Base-by-base conservation (phyloP, 2,113 vertebrate genomes). In the Raja brachyura region DNA sequence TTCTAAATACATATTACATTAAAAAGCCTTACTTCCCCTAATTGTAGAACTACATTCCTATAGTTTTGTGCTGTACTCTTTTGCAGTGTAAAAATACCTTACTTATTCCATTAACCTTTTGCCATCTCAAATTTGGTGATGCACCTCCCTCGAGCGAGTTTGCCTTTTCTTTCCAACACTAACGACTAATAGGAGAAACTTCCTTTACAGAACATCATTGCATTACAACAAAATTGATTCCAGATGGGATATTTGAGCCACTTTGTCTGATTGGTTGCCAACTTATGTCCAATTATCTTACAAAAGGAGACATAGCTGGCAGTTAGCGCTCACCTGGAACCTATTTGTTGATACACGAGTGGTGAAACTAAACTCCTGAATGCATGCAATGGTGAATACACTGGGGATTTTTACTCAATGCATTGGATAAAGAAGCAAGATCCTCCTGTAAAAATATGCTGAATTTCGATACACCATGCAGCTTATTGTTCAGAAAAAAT, bases 171-270 rank as follows among this genome's bases (percentile, higher is more conserved):
- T 31, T 92, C 33, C 61, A 68, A 70, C 18, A 48, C n/a, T 39
- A 48, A 20, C 16, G 48, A 73, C 22, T 92, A 14, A 92, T 28
- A 54, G 13, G 25, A 39, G 68, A 39, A 92, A 68, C 1, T 54
- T 92, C 48, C 90, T 39, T 74, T 48, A 33, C 59, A 63, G 14
- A 13, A 13, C 5, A 63, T 88, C 59, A 88, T 63, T n/a, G 14
- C 13, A 18, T 31, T 63, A 61, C 83, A 86, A n/a, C 61, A 86
- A 86, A 88, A 88, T 88, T 66, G n/a, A 63, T 66, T 88, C 83
- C 83, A 88, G 83, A 66, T 88, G 59, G 61, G 83, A 63, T 88
- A 85, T 88, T 88, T 88, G n/a, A 88, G 83, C 59, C 59, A 63
- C 59, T 63, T 31, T 63, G 61, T 31, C 83, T 66, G 83, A 1